Evolutionary conservation across 1,140 invertebrate genomes (phyloP).

Genomic region (Chelonus insularis): DNA sequence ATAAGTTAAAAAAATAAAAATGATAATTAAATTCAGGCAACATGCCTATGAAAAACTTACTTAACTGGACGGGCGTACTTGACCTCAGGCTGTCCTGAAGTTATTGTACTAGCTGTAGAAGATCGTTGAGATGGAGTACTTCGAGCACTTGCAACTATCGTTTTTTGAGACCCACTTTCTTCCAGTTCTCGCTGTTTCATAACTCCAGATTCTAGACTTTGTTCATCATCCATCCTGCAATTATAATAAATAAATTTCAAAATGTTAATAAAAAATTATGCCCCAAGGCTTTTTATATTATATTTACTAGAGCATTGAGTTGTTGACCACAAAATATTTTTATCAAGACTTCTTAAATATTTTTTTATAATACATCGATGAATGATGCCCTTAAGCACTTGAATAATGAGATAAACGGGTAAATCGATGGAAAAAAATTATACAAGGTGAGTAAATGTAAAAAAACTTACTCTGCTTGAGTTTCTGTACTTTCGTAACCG

Average conservation of each 20-base stretch:
- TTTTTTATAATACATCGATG: too few species aligned
- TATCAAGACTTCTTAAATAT: too few species aligned
- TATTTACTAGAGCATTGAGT: too few species aligned
- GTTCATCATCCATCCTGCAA: conserved; percentile 42
- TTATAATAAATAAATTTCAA: background rate
- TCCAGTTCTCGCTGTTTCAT: conserved; percentile 37
- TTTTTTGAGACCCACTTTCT: conserved; percentile 45
- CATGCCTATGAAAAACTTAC: conserved; percentile 43
- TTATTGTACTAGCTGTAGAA: conserved; percentile 39
- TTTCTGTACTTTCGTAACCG: conserved; percentile 49
- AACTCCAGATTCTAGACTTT: conserved; percentile 40
- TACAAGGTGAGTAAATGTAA: background rate
- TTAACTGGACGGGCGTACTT: conserved; percentile 56
- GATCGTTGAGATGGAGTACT: conserved; percentile 39
- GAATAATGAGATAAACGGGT: too few species aligned
- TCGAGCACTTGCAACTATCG: conserved; percentile 38
- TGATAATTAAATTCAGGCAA: conserved; percentile 21
- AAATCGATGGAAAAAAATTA: too few species aligned
- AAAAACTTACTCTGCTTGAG: conserved; percentile 47
- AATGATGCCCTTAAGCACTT: too few species aligned
- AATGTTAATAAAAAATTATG: too few species aligned
- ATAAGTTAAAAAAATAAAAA: conserved; percentile 10
- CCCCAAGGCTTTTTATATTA: too few species aligned
- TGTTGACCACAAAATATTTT: too few species aligned
- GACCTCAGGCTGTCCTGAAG: conserved; percentile 48